Conservation (phyloP, 1,140 invertebrate genomes). For the Stegodyphus mimosarum region DNA sequence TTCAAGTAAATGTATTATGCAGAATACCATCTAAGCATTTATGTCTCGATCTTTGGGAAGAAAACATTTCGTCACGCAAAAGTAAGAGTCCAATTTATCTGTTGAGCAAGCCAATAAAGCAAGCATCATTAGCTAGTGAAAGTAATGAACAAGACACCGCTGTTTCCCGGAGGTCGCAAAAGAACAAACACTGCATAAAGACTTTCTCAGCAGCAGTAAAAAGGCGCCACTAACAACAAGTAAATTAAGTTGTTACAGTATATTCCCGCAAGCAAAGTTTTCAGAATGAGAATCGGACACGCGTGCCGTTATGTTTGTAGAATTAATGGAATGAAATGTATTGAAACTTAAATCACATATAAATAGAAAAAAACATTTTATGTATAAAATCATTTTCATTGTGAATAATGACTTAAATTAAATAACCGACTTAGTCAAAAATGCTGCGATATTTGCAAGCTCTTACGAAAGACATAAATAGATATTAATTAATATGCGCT, state of each 20-base stretch:
- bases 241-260: constrained; percentile 16
- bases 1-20: constrained; percentile 24
- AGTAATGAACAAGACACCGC: constrained; percentile 47
- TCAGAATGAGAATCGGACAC: constrained; percentile 11
- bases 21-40: neutral
- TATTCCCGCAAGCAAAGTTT: constrained; percentile 1
- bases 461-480: no score
- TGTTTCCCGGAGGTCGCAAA: constrained; percentile 30
- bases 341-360: no score
- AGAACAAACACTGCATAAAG: constrained; percentile 33
- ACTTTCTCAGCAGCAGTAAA: constrained; percentile 25
- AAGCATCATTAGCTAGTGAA: constrained; percentile 47
- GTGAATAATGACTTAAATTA: no score
- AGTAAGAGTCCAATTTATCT: constrained; percentile 47
- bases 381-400: no score
- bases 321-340: neutral
- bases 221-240: constrained; percentile 21
- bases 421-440: no score
- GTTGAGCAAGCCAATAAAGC: constrained; percentile 44
- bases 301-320: neutral
- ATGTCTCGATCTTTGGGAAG: constrained; percentile 12
- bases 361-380: no score
- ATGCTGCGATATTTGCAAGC: no score
- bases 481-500: no score
- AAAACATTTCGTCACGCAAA: constrained; percentile 4